Evolutionary conservation across 2,888 invertebrate species (phyloP).

Genomic region (Cryptocephalus moraei): DNA sequence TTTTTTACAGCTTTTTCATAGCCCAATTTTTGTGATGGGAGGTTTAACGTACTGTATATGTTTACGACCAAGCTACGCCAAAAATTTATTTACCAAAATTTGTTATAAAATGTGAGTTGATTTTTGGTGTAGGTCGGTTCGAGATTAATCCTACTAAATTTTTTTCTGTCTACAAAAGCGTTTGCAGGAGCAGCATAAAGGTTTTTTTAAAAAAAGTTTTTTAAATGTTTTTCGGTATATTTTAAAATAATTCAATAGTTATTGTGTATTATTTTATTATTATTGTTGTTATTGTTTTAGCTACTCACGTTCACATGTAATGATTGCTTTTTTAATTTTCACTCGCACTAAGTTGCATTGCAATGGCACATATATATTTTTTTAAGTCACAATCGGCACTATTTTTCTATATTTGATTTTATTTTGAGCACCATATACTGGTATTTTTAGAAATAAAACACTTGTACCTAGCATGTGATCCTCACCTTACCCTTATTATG

Average conservation of each 20-base stretch:
- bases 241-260: slow-evolving; percentile 19
- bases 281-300: slow-evolving; percentile 37
- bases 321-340: slow-evolving; percentile 45
- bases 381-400: slow-evolving; percentile 39
- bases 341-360: slow-evolving; percentile 40
- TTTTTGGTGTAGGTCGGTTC: too few species aligned
- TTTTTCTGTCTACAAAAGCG: slow-evolving; percentile 43
- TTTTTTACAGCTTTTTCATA: slow-evolving; percentile 29
- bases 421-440: slow-evolving; percentile 34
- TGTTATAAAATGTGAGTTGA: too few species aligned
- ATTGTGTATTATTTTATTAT: slow-evolving; percentile 25
- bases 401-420: slow-evolving; percentile 28
- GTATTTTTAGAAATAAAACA: slow-evolving; percentile 27
- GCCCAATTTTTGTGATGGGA: slow-evolving; percentile 17
- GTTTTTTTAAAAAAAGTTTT: slow-evolving; percentile 30
- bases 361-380: slow-evolving; percentile 37
- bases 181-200: slow-evolving; percentile 39
- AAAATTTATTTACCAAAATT: neutral
- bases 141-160: slow-evolving; percentile 10
- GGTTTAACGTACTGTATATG: slow-evolving; percentile 9
- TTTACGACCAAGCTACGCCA: slow-evolving; percentile 5
- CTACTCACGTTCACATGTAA: slow-evolving; percentile 66
- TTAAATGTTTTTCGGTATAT: slow-evolving; percentile 18
- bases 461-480: slow-evolving; percentile 29
- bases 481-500: neutral